phyloP scores from a whole-genome alignment of 2,113 vertebrate species.

The Anolis carolinensis region DNA sequence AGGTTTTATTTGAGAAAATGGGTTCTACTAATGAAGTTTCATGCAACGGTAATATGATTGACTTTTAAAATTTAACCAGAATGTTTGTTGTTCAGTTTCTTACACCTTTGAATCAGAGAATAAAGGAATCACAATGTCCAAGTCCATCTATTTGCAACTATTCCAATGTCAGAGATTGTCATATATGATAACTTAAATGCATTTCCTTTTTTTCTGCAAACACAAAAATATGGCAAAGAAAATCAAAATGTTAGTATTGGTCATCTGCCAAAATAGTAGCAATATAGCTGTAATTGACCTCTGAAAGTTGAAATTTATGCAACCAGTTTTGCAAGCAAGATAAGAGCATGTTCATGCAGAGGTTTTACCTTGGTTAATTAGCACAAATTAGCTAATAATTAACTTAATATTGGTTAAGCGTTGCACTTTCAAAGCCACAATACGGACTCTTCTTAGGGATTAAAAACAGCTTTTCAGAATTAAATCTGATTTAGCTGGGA shows the following conservation, averaged over 20 bases:
- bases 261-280: background rate
- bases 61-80: background rate
- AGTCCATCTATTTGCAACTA: background rate
- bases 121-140: background rate
- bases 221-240: background rate
- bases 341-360: constrained; percentile 1
- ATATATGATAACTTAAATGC: background rate
- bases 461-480: constrained; percentile 14
- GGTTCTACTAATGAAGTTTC: background rate
- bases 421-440: constrained; percentile 1
- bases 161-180: background rate
- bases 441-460: background rate
- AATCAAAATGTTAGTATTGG: background rate
- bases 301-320: constrained; percentile 11
- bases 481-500: background rate
- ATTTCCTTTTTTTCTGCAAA: background rate
- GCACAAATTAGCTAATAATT: constrained; percentile 21
- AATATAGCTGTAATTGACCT: constrained; percentile 1
- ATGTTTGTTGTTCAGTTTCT: background rate
- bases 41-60: background rate
- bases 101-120: background rate
- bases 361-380: constrained; percentile 15
- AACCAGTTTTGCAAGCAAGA: background rate
- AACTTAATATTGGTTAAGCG: constrained; percentile 14
- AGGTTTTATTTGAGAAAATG: background rate